Conservation (phyloP, 2,888 invertebrate species). For the Galerucella nymphaeae region DNA sequence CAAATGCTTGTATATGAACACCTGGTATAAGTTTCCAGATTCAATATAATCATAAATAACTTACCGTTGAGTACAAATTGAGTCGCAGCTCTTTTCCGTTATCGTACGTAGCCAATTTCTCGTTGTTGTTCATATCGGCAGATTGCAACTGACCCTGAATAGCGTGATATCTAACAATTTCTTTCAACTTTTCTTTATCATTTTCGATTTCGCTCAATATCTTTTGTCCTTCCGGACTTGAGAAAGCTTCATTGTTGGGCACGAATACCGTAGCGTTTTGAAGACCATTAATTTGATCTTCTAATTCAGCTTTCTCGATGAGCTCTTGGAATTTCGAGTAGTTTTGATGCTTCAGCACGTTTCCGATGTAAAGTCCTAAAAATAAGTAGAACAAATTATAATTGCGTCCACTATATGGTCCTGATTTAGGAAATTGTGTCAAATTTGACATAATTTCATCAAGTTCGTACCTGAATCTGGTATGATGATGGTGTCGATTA, state of each 20-base stretch:
- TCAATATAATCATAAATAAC: constrained; percentile 45
- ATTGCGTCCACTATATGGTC: too few species aligned
- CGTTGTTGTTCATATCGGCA: constrained; percentile 69
- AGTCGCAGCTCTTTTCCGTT: constrained; percentile 67
- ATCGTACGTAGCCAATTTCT: constrained; percentile 66
- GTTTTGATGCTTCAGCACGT: constrained; percentile 70
- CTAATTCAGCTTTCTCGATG: constrained; percentile 69
- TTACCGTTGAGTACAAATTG: constrained; percentile 72
- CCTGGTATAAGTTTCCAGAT: not conserved
- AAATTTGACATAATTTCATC: not conserved
- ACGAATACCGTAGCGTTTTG: constrained; percentile 74
- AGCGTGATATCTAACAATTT: constrained; percentile 74
- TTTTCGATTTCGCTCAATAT: constrained; percentile 61
- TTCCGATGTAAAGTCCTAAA: constrained; percentile 59
- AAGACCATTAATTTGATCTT: constrained; percentile 68
- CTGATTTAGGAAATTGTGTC: too few species aligned
- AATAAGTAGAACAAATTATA: not conserved
- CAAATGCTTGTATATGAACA: too few species aligned
- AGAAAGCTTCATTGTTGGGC: constrained; percentile 74
- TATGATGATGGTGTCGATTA: constrained; percentile 74
- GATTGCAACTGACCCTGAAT: constrained; percentile 69
- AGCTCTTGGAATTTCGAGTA: constrained; percentile 70
- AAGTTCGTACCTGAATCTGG: constrained; percentile 66
- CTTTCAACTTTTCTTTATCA: constrained; percentile 66
- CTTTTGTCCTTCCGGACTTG: constrained; percentile 62